A percentile compares a stretch with the other conserved stretches of the same genome.
Conservation (phyloP, 2,888 invertebrate genomes). For the Arrhopalites spinosus region DNA sequence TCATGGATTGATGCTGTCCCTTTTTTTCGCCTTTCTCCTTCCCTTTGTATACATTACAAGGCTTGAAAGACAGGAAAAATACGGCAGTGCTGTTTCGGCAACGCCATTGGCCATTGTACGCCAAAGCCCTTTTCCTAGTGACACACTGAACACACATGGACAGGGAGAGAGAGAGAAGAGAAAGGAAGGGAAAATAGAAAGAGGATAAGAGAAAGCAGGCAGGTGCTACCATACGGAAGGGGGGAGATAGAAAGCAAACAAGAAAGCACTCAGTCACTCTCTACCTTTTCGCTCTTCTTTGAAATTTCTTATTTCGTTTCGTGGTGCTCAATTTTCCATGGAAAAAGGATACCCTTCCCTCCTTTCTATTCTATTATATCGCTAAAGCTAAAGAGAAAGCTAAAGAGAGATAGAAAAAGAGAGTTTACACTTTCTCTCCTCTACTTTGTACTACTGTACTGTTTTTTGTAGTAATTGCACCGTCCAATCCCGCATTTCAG, state of each 20-base stretch:
- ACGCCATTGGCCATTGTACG: background rate
- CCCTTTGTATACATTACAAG: background rate
- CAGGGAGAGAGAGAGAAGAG: background rate
- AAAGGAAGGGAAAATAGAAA: background rate
- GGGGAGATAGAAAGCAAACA: background rate
- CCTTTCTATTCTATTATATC: background rate
- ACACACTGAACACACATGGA: background rate
- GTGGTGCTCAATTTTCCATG: too few relatives aligned
- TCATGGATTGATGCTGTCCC: conserved; percentile 8
- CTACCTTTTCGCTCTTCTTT: background rate
- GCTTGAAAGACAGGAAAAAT: background rate
- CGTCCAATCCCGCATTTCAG: background rate
- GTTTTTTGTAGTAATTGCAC: background rate
- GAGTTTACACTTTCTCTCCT: background rate
- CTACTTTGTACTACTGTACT: background rate
- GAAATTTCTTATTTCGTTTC: background rate
- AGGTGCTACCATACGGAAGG: background rate
- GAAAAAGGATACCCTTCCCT: too few relatives aligned
- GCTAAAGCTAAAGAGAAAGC: too few relatives aligned
- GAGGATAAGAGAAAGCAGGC: background rate
- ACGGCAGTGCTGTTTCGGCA: background rate
- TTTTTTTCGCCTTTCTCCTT: background rate
- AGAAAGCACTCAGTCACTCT: background rate
- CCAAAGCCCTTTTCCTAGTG: background rate
- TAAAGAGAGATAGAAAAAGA: too few relatives aligned